phyloP scores from a whole-genome alignment of 2,888 invertebrate species.

The Drosophila kokeensis region DNA sequence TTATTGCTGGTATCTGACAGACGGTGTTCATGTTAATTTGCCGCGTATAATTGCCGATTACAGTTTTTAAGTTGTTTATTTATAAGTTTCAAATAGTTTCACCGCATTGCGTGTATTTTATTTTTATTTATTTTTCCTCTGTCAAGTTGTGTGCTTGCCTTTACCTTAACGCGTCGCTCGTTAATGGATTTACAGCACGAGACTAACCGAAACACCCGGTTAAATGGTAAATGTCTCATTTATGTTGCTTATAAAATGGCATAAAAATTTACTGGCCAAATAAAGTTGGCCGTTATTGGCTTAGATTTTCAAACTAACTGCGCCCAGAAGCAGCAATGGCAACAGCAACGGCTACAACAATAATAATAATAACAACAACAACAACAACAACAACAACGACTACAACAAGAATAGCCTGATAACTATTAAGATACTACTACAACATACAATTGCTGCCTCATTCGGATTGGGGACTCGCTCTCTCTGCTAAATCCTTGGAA shows the following conservation, averaged over 20 bases:
- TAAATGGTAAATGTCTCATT: constrained; percentile 71
- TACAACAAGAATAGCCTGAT: constrained; percentile 67
- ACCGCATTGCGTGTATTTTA: constrained; percentile 43
- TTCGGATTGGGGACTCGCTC: constrained; percentile 42
- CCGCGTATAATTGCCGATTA: constrained; percentile 56
- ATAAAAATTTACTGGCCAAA: constrained; percentile 69
- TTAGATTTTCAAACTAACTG: constrained; percentile 54
- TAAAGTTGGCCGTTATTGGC: constrained; percentile 53
- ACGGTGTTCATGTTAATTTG: constrained; percentile 59
- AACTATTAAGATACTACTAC: constrained; percentile 75
- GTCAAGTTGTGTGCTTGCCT: constrained; percentile 13
- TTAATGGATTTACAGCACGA: constrained; percentile 69
- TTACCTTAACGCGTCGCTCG: constrained; percentile 27
- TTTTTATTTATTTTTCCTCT: constrained; percentile 19
- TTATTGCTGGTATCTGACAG: constrained; percentile 44
- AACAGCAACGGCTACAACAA: constrained; percentile 3
- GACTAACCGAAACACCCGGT: constrained; percentile 19
- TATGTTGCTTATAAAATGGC: constrained; percentile 63
- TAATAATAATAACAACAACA: constrained; percentile 24
- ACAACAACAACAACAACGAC: constrained; percentile 25
- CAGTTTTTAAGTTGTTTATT: constrained; percentile 58
- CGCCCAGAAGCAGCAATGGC: constrained; percentile 25
- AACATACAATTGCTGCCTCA: constrained; percentile 43
- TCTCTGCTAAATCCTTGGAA: constrained; percentile 69
- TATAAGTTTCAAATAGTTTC: constrained; percentile 58